phyloP scores from a whole-genome alignment of 1,140 invertebrate genomes.

The Orussus abietinus region DNA sequence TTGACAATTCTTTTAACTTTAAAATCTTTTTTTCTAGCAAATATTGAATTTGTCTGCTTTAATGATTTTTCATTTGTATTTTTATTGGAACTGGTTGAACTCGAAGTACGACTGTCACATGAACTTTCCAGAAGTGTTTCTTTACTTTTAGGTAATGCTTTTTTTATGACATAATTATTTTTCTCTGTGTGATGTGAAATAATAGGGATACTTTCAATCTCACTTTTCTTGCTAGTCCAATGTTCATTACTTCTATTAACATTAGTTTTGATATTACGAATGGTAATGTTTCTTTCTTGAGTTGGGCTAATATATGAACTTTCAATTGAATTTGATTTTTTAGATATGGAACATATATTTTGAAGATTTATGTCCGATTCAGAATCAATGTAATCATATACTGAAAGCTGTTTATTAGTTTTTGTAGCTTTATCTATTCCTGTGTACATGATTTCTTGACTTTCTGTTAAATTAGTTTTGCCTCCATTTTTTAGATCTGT shows the following conservation, averaged over 20 bases:
- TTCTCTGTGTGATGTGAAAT: neutral
- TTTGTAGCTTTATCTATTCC: neutral
- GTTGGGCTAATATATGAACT: neutral
- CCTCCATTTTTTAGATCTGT: neutral
- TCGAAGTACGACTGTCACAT: too few species aligned
- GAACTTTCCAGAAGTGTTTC: too few species aligned
- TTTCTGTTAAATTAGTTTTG: neutral
- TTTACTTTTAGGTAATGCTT: constrained; percentile 6
- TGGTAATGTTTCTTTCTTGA: neutral
- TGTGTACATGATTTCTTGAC: neutral
- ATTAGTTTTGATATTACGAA: neutral
- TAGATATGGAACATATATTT: neutral
- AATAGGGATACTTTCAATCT: too few species aligned
- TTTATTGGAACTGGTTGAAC: too few species aligned
- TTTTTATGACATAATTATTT: neutral
- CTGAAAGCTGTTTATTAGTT: neutral
- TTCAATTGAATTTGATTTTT: neutral
- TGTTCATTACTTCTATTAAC: neutral
- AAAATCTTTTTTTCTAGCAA: too few species aligned
- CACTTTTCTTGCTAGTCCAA: neutral
- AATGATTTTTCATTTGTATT: too few species aligned
- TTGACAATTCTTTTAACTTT: constrained; percentile 20
- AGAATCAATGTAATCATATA: constrained; percentile 13
- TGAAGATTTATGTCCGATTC: neutral
- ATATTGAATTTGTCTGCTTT: too few species aligned